Conservation (phyloP, 2,888 invertebrate species). For the Sesamia inferens region DNA sequence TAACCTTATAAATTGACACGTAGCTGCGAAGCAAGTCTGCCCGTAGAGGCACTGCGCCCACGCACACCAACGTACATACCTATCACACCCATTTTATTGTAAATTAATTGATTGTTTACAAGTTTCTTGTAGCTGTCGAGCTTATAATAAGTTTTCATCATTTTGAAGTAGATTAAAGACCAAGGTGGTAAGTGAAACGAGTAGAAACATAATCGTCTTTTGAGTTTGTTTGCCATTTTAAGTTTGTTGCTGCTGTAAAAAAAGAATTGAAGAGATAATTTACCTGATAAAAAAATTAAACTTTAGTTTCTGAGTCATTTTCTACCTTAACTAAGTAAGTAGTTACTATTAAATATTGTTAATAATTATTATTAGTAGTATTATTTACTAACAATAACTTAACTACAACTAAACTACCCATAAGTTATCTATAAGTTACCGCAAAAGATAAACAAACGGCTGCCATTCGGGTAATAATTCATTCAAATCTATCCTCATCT, state of each 20-base stretch:
- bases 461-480: slow-evolving; percentile 5
- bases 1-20: slow-evolving; percentile 16
- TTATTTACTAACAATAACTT: no score
- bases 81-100: slow-evolving; percentile 10
- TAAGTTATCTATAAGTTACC: no score
- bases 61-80: slow-evolving; percentile 12
- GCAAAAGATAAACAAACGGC: not conserved
- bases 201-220: not conserved
- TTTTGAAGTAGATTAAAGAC: not conserved
- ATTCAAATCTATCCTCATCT: slow-evolving; percentile 2
- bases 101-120: slow-evolving; percentile 15
- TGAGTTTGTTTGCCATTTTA: no score
- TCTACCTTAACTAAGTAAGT: no score
- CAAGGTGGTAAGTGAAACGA: not conserved
- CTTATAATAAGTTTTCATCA: not conserved
- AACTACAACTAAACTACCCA: no score
- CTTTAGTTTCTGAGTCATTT: not conserved
- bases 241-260: not conserved
- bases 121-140: not conserved
- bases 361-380: no score
- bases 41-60: slow-evolving; percentile 39
- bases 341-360: no score
- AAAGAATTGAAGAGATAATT: not conserved
- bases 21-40: slow-evolving; percentile 27
- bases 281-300: slow-evolving; percentile 1